A percentile compares a stretch with the other conserved stretches of the same genome.
These are phyloP conservation scores for Dinomys branickii DNA, from an alignment of 2,113 vertebrate species.

Conservation along the genomic window DNA sequence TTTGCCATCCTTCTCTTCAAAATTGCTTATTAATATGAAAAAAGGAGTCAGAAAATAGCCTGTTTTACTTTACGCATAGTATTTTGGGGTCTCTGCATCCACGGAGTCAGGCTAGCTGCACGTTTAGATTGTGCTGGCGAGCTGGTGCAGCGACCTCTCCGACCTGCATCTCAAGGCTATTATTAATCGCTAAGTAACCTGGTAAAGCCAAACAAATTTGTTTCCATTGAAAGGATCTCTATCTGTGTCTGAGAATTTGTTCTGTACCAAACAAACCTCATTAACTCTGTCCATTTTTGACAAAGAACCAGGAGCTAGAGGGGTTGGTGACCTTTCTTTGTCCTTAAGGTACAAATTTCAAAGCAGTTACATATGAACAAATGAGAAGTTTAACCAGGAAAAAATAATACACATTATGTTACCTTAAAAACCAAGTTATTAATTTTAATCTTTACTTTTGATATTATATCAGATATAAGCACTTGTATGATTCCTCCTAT, in stretches of 20 bases:
- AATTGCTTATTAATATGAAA: conserved; percentile 95
- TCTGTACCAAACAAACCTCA: conserved; percentile 97
- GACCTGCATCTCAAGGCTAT: conserved; percentile 92
- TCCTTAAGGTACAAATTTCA: conserved; percentile 88
- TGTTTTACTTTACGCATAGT: conserved; percentile 85
- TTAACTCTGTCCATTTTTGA: conserved; percentile 95
- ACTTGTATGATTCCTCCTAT: conserved; percentile 50
- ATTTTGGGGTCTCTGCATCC: conserved; percentile 79
- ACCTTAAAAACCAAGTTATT: conserved; percentile 58
- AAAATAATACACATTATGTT: conserved; percentile 69
- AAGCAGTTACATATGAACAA: conserved; percentile 80
- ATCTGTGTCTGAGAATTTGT: conserved; percentile 96
- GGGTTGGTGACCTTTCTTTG: conserved; percentile 90
- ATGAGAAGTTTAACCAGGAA: conserved; percentile 80
- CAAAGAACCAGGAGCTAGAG: conserved; percentile 89
- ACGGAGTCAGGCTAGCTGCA: conserved; percentile 76
- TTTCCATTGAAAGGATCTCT: conserved; percentile 98
- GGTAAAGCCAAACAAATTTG: conserved; percentile 99
- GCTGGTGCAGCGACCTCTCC: conserved; percentile 88
- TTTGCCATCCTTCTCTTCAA: conserved; percentile 89
- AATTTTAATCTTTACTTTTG: conserved; percentile 69
- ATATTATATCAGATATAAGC: conserved; percentile 24
- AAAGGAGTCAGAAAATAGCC: conserved; percentile 89
- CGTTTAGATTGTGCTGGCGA: conserved; percentile 85
- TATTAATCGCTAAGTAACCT: conserved; percentile 98